Evolutionary conservation across 2,888 invertebrate genomes (phyloP), one percentile per base, ranked within the genome.

Genomic region (Notodonta dromedarius): DNA sequence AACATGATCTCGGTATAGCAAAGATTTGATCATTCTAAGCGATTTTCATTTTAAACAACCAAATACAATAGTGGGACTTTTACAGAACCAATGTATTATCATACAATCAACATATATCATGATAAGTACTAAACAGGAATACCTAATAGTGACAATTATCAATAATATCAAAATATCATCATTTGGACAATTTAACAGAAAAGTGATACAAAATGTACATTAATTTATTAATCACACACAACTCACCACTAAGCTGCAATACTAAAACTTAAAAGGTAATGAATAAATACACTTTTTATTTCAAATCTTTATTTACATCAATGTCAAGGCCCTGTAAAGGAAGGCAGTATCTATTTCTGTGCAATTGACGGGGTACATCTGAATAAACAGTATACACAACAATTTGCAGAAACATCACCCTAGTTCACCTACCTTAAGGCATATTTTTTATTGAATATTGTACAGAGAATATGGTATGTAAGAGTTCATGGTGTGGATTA

Each of bases 251-350:
- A 70, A 70, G 61, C 70, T 73, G 69, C 67, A 70, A 73, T 63
- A 64, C 58, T 67, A 65, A 73, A 71, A 57, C 59, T 57, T 63
- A 57, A 59, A 74, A 77, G 83, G 81, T 76, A 69, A 74, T 71
- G 66, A 88, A 87, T 84, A 71, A 87, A 83, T 83, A 86, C 85
- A 87, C 79, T 69, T 77, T 76, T 59, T 13, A 63, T 76, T 82
- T 66, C 9, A 79, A 82, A 76, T 67, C 65, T 86, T 87, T 85
- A 83, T 86, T 86, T 74, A 66, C 63, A 71, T 76, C 59, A 73
- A 66, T 68, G 58, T 68, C 56, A 67, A 63, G 57, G 35, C 62
- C 57, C 71, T 77, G 61, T 57, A 76, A 69, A 58, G 56, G 44
- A 59, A 66, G 56, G 59, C 57, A 9, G 63, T 57, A 44, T 56